Evolutionary conservation across 1,140 invertebrate species (phyloP), one percentile per base, ranked within the genome.

Genomic region (Drosophila ananassae): DNA sequence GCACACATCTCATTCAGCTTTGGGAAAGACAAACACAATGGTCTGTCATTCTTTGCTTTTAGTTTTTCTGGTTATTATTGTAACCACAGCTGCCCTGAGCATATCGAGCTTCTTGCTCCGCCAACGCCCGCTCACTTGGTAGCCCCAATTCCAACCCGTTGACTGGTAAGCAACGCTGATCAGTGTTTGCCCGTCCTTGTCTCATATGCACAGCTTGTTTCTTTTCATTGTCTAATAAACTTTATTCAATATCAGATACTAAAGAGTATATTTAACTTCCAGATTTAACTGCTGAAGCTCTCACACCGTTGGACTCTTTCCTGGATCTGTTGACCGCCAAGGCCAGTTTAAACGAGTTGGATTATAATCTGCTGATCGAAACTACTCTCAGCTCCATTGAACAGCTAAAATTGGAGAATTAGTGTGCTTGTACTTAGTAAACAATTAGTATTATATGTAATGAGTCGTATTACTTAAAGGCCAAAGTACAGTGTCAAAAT

Each of bases 261-360:
- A 10, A 37, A 4, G 3, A 3, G 2, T 28, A 2, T 39, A 39
- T 22, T 52, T 60, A 25, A 73, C 59, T 92, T 92, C 9, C 73
- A 95, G 95, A 95, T 80, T 94, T 95, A 7, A 95, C 95, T 0
- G 94, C 94, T 30, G 95, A 96, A 90, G 93, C 95, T 55, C 90
- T 96, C 1, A 96, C 96, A 41, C 96, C 96, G 0, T 91, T 97
- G 58, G 96, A 97, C 87, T 97, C 96, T 12, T 97, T 97, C 85
- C 92, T 97, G 46, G 96, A 97, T 92, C 92, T 97, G 39, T 93
- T 97, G 21, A 97, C 96, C 1, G 96, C 96, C 8, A 97, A 97
- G 93, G 96, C 96, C 8, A 96, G 95, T 90, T 93, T 97, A 57
- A 95, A 95, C 57, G 96, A 97, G 83, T 91, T 97, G 75, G 96